Evolutionary conservation across 2,888 invertebrate genomes (phyloP), one percentile per base, ranked within the genome.

Genomic region (Sarcophaga rosellei): DNA sequence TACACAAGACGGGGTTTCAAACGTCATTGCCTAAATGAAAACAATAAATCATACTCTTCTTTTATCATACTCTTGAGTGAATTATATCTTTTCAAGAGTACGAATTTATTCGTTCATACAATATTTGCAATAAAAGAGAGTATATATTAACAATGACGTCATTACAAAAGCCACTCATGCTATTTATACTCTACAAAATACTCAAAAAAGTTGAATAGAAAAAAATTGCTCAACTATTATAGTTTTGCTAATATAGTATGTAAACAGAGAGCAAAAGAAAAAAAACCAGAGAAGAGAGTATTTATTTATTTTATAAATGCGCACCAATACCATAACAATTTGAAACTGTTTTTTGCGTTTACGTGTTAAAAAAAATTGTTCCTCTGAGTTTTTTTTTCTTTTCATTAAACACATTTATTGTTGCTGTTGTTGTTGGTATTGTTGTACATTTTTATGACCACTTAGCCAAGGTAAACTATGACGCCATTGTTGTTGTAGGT

Each of bases 391-490:
- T 65, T 25, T n/a, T 15, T 20, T 15, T n/a, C n/a, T 62, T 61
- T 61, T 25, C 57, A 12, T 3, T 47, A 2, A 63, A 25, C 17
- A 45, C 66, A 6, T 68, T 61, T 25, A 6, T 25, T 5, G 12
- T 5, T 57, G 8, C 59, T 53, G 61, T 80, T 81, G 23, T 57
- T 4, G 3, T 45, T 68, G 5, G 35, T 35, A 35, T 35, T 65
- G 21, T 44, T 53, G 61, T 61, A 23, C 23, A 47, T 23, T n/a
- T 79, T 79, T 84, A 72, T 80, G 79, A 72, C 79, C 84, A 70
- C 74, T 83, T 84, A 85, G 73, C 72, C 88, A 87, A 88, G 85
- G 88, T 81, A 83, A 88, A 85, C 81, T 85, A 82, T 88, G 88
- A 88, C 87, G 88, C 69, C 84, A 77, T 81, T 84, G 74, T 86